These are phyloP conservation scores for Kryptolebias marmoratus DNA, from an alignment of 2,113 vertebrate species.

Conservation along the genomic window DNA sequence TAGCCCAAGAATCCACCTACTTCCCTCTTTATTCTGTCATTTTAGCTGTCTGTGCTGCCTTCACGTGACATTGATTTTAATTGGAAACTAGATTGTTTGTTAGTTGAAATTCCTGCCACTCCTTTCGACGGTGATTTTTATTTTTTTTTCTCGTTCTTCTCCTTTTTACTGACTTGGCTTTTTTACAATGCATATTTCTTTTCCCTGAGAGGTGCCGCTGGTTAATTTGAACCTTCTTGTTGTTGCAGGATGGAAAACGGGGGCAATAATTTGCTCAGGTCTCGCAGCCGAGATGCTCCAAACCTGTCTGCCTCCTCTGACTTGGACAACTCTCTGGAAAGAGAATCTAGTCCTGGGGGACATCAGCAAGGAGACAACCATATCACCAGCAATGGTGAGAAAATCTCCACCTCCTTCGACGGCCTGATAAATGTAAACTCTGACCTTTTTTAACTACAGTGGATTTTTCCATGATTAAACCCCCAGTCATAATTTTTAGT, in stretches of 20 bases:
- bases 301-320: constrained; percentile 38
- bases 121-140: neutral
- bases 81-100: constrained; percentile 32
- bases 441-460: constrained; percentile 10
- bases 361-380: constrained; percentile 43
- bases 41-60: constrained; percentile 11
- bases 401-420: neutral
- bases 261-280: constrained; percentile 37
- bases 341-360: constrained; percentile 8
- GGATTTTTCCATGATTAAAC: constrained; percentile 5
- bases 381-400: constrained; percentile 67
- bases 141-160: too few species aligned
- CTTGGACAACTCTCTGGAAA: constrained; percentile 35
- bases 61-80: constrained; percentile 59
- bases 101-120: neutral
- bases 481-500: neutral
- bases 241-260: constrained; percentile 70
- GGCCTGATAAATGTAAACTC: neutral
- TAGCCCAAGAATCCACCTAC: neutral
- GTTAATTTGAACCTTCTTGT: neutral
- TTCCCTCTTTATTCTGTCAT: neutral
- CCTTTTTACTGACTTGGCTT: neutral
- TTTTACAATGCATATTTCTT: neutral
- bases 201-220: neutral
- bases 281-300: constrained; percentile 30